A percentile compares a stretch with the other conserved stretches of the same genome.
These are phyloP conservation scores for Phyllostomus discolor DNA, from an alignment of 2,113 vertebrate genomes.

Conservation along the genomic window DNA sequence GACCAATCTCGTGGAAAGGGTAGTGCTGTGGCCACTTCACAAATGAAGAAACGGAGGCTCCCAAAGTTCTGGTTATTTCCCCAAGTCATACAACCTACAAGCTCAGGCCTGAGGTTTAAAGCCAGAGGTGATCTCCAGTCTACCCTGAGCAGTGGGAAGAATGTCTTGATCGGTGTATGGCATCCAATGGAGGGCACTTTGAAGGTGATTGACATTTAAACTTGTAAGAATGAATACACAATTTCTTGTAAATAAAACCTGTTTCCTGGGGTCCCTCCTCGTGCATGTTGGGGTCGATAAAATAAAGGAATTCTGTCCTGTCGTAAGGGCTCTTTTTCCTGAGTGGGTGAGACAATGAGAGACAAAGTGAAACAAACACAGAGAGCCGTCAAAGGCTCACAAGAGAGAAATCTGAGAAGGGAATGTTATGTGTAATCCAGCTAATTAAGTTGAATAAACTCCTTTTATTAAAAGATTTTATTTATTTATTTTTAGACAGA, in stretches of 20 bases:
- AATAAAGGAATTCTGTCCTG: background rate
- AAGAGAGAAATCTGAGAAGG: background rate
- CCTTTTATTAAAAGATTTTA: too few species aligned
- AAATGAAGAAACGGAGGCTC: too few species aligned
- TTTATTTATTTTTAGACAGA: too few species aligned
- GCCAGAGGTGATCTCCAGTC: background rate
- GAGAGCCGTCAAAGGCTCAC: background rate
- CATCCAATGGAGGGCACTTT: too few species aligned
- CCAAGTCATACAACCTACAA: background rate
- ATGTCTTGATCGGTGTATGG: too few species aligned
- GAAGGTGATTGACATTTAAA: too few species aligned
- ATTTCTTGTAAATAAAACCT: too few species aligned
- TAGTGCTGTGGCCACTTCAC: background rate
- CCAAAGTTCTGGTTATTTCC: background rate
- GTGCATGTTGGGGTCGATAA: background rate
- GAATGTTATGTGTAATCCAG: background rate
- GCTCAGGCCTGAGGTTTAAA: background rate
- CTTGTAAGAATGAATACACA: too few species aligned
- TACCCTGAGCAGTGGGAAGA: too few species aligned
- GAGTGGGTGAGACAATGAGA: too few species aligned
- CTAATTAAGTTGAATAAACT: background rate
- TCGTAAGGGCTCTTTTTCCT: background rate
- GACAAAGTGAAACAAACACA: background rate
- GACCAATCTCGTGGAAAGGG: background rate
- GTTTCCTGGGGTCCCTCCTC: too few species aligned